These are phyloP conservation scores for Apoda limacodes DNA, from an alignment of 2,888 invertebrate species.

Conservation along the genomic window DNA sequence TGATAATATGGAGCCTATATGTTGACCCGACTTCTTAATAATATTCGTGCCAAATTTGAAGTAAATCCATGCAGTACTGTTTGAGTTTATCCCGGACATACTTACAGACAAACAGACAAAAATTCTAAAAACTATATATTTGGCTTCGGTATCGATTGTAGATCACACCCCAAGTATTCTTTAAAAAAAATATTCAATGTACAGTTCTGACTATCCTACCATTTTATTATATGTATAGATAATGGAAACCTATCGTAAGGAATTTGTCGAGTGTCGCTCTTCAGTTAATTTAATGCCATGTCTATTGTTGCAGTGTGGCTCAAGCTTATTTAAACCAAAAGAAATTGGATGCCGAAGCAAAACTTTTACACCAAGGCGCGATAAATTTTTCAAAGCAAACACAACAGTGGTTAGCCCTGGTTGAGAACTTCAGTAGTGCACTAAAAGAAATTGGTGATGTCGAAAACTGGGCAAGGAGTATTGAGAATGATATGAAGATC, in stretches of 20 bases:
- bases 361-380: slow-evolving; percentile 93
- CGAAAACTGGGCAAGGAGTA: slow-evolving; percentile 97
- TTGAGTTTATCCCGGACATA: no score
- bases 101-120: no score
- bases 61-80: no score
- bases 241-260: no score
- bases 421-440: slow-evolving; percentile 88
- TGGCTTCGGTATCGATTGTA: not conserved
- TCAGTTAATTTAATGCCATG: no score
- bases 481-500: slow-evolving; percentile 95
- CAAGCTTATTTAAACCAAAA: slow-evolving; percentile 99
- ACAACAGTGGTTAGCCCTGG: slow-evolving; percentile 94
- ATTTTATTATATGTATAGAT: no score
- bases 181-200: not conserved
- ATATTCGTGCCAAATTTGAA: no score
- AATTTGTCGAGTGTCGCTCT: no score
- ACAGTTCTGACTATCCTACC: no score
- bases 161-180: not conserved
- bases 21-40: no score
- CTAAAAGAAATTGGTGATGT: slow-evolving; percentile 98
- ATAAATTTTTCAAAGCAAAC: slow-evolving; percentile 97
- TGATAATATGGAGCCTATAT: no score
- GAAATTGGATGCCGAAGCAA: slow-evolving; percentile 96
- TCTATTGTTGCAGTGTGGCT: slow-evolving; percentile 79
- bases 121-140: no score